These are phyloP conservation scores for Harpegnathos saltator DNA, from an alignment of 1,140 invertebrate species.

Conservation along the genomic window DNA sequence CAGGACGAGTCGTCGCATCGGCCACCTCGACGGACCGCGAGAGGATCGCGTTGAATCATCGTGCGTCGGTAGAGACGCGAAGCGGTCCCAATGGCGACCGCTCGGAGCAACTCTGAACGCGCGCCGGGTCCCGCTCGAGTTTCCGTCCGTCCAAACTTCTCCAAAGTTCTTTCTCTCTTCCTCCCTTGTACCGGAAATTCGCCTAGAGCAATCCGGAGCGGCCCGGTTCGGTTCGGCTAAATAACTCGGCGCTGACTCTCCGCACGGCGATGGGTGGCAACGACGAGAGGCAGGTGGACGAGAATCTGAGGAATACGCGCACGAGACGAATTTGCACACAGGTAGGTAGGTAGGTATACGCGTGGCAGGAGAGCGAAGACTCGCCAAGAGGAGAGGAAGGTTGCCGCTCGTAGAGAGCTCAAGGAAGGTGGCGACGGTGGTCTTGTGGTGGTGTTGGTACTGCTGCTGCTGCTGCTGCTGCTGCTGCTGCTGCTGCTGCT, in stretches of 20 bases:
- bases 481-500: no score
- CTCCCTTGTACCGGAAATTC: constrained; percentile 67
- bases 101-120: constrained; percentile 14
- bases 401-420: constrained; percentile 52
- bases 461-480: no score
- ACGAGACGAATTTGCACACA: constrained; percentile 24
- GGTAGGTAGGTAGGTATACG: constrained; percentile 54
- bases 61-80: no score
- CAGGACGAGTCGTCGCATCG: no score
- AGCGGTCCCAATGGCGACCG: no score
- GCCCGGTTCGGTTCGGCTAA: constrained; percentile 53
- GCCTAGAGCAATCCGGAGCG: constrained; percentile 63
- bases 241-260: constrained; percentile 57
- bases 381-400: constrained; percentile 51
- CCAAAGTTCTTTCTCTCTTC: constrained; percentile 21
- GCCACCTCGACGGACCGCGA: no score
- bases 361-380: constrained; percentile 53
- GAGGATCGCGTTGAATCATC: no score
- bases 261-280: no score
- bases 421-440: constrained; percentile 70
- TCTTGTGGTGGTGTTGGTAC: constrained; percentile 64
- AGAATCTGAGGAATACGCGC: constrained; percentile 51
- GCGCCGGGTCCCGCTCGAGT: not conserved
- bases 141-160: constrained; percentile 14
- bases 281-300: constrained; percentile 65